These are phyloP conservation scores for Muscidifurax raptorellus DNA, from an alignment of 1,140 invertebrate species.

Conservation along the genomic window DNA sequence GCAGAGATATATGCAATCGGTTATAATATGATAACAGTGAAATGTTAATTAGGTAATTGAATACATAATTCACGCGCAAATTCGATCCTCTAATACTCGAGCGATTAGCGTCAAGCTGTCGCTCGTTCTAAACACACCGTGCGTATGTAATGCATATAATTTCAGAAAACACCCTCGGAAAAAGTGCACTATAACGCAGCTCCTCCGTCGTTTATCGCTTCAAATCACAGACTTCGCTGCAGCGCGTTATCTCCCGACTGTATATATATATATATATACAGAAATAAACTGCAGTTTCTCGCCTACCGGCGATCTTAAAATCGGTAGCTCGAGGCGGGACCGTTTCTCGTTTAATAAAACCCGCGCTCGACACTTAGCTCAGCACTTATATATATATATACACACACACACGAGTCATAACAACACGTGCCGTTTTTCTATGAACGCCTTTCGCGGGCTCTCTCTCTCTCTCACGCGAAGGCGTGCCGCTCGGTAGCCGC, in stretches of 20 bases:
- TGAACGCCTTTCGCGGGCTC: neutral
- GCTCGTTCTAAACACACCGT: neutral
- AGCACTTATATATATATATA: neutral
- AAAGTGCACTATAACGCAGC: neutral
- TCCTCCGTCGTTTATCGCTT: neutral
- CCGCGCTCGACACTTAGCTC: neutral
- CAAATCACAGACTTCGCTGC: neutral
- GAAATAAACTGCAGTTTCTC: neutral
- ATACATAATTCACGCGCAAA: neutral
- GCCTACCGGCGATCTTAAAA: slow-evolving; percentile 7
- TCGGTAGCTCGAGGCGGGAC: slow-evolving; percentile 2
- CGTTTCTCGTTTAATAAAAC: slow-evolving; percentile 12
- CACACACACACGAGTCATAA: neutral
- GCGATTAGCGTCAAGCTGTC: neutral
- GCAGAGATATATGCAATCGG: neutral
- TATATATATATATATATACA: too few relatives aligned
- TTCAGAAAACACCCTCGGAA: neutral
- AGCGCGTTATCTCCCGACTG: too few relatives aligned
- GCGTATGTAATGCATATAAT: neutral
- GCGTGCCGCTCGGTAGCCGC: neutral
- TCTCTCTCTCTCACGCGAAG: neutral
- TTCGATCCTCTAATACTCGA: neutral
- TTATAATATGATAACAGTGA: neutral
- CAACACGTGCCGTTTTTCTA: neutral
- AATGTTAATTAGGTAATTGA: neutral